A percentile compares a stretch with the other conserved stretches of the same genome.
Evolutionary conservation across 2,888 invertebrate species (phyloP).

Genomic region (Aelia acuminata): DNA sequence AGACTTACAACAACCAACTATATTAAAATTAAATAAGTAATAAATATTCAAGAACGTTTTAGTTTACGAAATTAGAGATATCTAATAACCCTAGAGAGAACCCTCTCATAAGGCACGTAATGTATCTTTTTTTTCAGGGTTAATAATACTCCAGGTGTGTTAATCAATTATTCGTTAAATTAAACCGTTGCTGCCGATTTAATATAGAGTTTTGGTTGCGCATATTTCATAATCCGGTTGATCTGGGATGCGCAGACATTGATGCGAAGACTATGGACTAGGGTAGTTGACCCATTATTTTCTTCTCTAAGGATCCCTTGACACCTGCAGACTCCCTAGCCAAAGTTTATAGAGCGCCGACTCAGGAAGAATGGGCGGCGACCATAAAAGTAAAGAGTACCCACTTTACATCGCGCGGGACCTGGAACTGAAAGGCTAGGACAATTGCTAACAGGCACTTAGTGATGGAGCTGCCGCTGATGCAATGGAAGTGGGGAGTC

Average conservation of each 20-base stretch:
- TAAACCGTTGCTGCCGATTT: too few relatives aligned
- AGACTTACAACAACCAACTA: too few relatives aligned
- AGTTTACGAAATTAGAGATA: too few relatives aligned
- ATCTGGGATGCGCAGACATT: background rate
- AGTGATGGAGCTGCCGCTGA: background rate
- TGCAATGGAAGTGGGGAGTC: background rate
- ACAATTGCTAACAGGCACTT: constrained; percentile 4
- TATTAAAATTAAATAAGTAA: too few relatives aligned
- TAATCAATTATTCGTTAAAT: too few relatives aligned
- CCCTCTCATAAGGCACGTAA: too few relatives aligned
- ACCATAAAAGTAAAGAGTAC: constrained; percentile 17
- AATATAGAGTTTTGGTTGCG: too few relatives aligned
- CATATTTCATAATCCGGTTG: too few relatives aligned
- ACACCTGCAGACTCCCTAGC: background rate
- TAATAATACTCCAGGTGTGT: too few relatives aligned
- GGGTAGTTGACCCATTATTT: background rate
- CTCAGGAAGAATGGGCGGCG: background rate
- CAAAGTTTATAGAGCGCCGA: background rate
- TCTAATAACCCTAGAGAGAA: too few relatives aligned
- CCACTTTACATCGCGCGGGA: constrained; percentile 22
- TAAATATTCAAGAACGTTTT: too few relatives aligned
- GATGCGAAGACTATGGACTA: background rate
- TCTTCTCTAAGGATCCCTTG: background rate
- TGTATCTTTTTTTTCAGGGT: too few relatives aligned
- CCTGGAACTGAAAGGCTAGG: background rate